Percentiles rank a stretch among this genome's conserved stretches.
Conservation (phyloP, 2,113 vertebrate species). For the Rhabdomys dilectus region DNA sequence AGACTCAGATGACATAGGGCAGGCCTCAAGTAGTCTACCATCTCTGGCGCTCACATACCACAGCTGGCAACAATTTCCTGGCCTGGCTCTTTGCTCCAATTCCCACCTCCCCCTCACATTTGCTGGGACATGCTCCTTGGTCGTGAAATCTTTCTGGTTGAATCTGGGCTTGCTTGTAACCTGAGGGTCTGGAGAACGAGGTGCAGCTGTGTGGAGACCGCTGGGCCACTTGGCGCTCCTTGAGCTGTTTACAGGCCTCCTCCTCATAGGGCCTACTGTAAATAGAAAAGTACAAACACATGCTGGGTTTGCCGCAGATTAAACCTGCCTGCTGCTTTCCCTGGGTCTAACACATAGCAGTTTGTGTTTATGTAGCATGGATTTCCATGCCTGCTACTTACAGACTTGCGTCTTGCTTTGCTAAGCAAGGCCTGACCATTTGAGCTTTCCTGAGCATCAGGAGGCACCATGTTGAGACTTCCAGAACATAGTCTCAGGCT, state of each 20-base stretch:
- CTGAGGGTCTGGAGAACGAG: constrained; percentile 21
- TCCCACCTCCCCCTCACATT: constrained; percentile 38
- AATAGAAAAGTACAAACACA: constrained; percentile 74
- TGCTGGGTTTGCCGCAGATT: constrained; percentile 57
- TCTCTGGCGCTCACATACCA: neutral
- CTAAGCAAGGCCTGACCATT: neutral
- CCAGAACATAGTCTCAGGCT: neutral
- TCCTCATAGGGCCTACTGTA: constrained; percentile 50
- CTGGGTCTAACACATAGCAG: constrained; percentile 5
- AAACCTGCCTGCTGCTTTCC: constrained; percentile 43
- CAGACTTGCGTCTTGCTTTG: neutral
- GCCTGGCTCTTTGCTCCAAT: neutral
- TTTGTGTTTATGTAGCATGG: constrained; percentile 24
- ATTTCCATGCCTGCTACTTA: constrained; percentile 12
- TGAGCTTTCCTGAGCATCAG: neutral
- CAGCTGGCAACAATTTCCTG: constrained; percentile 68
- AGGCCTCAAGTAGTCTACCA: neutral
- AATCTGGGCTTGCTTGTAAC: constrained; percentile 57
- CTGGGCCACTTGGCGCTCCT: constrained; percentile 47
- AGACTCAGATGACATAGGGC: neutral
- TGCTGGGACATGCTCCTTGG: neutral
- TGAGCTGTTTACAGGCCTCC: constrained; percentile 65
- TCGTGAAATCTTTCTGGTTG: constrained; percentile 67
- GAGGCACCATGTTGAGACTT: neutral
- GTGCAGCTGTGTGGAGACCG: neutral